Conservation (phyloP, 1,140 invertebrate genomes). For the Drosophila ananassae region DNA sequence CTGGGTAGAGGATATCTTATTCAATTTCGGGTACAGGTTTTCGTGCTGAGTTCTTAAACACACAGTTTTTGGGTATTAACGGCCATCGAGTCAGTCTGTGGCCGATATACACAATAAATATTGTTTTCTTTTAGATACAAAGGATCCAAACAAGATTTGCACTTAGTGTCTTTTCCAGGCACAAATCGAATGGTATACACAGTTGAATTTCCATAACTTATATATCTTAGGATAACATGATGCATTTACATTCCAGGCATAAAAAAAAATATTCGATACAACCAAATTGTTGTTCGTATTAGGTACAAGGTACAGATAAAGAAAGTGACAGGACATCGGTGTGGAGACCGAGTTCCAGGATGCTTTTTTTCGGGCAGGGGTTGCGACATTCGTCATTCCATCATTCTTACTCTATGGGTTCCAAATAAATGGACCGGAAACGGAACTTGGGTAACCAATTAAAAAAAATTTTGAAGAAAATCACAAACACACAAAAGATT, state of each 20-base stretch:
- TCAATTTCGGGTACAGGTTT: slow-evolving; percentile 6
- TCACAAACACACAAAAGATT: slow-evolving; percentile 50
- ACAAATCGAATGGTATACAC: slow-evolving; percentile 37
- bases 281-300: slow-evolving; percentile 45
- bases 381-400: slow-evolving; percentile 65
- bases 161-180: slow-evolving; percentile 31
- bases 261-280: slow-evolving; percentile 47
- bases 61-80: slow-evolving; percentile 3
- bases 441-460: slow-evolving; percentile 67
- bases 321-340: slow-evolving; percentile 36
- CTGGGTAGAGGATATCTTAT: slow-evolving; percentile 11
- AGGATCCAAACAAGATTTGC: slow-evolving; percentile 27
- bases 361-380: slow-evolving; percentile 45
- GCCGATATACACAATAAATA: slow-evolving; percentile 30
- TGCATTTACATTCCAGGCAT: slow-evolving; percentile 75
- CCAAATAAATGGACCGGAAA: slow-evolving; percentile 46
- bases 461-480: slow-evolving; percentile 39
- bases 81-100: slow-evolving; percentile 52
- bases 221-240: slow-evolving; percentile 47
- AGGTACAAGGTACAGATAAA: slow-evolving; percentile 39
- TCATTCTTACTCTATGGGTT: slow-evolving; percentile 44
- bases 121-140: slow-evolving; percentile 34
- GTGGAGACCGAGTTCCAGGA: slow-evolving; percentile 24
- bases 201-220: slow-evolving; percentile 23
- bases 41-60: slow-evolving; percentile 39